Percentiles rank a stretch among this genome's conserved stretches.
phyloP scores from a whole-genome alignment of 2,113 vertebrate genomes.

The Otolemur garnettii region DNA sequence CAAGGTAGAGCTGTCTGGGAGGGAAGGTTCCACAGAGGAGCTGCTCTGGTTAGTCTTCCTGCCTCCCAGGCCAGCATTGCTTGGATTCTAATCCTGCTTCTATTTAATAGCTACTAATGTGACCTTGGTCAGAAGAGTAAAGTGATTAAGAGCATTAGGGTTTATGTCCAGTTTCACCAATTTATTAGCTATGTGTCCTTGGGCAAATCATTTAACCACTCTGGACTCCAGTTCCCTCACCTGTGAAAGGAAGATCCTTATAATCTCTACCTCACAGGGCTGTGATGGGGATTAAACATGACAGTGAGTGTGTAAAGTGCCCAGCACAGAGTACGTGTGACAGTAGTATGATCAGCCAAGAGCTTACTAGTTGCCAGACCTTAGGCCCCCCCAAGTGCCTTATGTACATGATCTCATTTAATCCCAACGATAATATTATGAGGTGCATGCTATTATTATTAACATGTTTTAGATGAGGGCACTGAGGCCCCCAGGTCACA shows the following conservation, averaged over 20 bases:
- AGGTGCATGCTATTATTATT: not conserved
- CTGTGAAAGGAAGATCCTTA: not conserved
- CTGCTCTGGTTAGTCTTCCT: not conserved
- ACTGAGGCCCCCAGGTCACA: not conserved
- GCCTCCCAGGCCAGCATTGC: not conserved
- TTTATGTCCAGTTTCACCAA: not conserved
- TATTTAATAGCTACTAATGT: not conserved
- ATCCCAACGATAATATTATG: not conserved
- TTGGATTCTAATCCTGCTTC: constrained; percentile 15
- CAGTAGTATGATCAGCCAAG: not conserved
- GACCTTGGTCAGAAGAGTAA: constrained; percentile 11
- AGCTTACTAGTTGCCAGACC: not conserved
- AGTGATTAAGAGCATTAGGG: constrained; percentile 40
- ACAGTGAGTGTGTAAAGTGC: not conserved
- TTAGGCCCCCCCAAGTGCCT: not conserved
- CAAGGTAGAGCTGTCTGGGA: not conserved
- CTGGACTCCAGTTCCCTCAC: not conserved
- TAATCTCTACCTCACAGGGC: not conserved
- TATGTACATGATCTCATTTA: not conserved
- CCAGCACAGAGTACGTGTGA: not conserved
- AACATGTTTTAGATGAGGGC: not conserved
- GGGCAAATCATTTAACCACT: not conserved
- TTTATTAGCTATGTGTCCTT: constrained; percentile 39
- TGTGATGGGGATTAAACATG: not conserved
- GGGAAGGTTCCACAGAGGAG: not conserved